Percentiles rank a stretch among this genome's conserved stretches.
phyloP scores from a whole-genome alignment of 2,888 invertebrate genomes.

The Limulus polyphemus region DNA sequence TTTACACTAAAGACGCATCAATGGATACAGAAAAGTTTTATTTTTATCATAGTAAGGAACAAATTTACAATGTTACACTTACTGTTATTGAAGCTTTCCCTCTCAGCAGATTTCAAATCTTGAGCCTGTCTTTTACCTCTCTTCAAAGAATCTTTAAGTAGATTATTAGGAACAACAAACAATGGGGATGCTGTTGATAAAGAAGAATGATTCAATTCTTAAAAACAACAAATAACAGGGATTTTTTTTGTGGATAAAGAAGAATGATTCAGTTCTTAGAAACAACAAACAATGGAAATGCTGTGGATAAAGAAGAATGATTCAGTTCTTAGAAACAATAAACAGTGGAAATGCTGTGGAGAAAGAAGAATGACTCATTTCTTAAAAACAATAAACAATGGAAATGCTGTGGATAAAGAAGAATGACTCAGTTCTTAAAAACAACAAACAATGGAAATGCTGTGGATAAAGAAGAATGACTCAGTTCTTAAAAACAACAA shows the following conservation, averaged over 20 bases:
- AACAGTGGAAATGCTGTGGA: not conserved
- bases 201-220: not conserved
- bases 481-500: no score
- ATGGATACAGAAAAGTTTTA: no score
- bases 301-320: slow-evolving; percentile 5
- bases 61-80: slow-evolving; percentile 3
- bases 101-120: slow-evolving; percentile 14
- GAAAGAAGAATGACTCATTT: slow-evolving; percentile 4
- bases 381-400: slow-evolving; percentile 13
- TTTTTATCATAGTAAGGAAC: no score
- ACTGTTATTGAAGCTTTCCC: slow-evolving; percentile 11
- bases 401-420: slow-evolving; percentile 10
- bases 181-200: slow-evolving; percentile 14
- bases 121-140: slow-evolving; percentile 34
- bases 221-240: no score
- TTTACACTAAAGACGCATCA: no score
- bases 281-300: slow-evolving; percentile 16
- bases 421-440: not conserved
- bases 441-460: slow-evolving; percentile 5
- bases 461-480: slow-evolving; percentile 2
- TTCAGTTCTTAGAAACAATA: no score
- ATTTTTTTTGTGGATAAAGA: not conserved
- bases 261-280: slow-evolving; percentile 9
- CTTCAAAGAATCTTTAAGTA: slow-evolving; percentile 18
- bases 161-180: slow-evolving; percentile 14